Conservation (phyloP, 2,888 invertebrate genomes). For the Phengaris alcon region DNA sequence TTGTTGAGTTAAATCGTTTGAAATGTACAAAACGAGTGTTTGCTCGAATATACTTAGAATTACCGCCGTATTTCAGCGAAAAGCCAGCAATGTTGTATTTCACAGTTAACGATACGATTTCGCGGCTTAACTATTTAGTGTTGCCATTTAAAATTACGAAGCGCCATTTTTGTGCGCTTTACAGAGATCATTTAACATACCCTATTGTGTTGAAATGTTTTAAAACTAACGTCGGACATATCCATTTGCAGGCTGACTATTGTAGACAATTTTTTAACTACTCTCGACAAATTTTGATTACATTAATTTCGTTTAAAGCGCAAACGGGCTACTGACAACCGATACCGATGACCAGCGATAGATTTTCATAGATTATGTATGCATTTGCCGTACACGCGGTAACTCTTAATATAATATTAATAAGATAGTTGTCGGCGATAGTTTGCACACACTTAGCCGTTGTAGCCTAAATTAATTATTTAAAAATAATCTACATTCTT, state of each 20-base stretch:
- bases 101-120: slow-evolving; percentile 9
- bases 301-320: neutral
- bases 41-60: neutral
- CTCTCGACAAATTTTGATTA: neutral
- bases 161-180: neutral
- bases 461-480: neutral
- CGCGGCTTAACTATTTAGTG: neutral
- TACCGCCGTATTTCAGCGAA: slow-evolving; percentile 10
- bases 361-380: neutral
- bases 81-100: slow-evolving; percentile 9
- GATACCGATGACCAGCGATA: too few species aligned
- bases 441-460: neutral
- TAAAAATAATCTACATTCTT: neutral
- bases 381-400: too few species aligned
- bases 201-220: neutral
- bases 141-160: slow-evolving; percentile 18
- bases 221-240: neutral
- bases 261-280: neutral
- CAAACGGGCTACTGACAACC: neutral
- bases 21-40: slow-evolving; percentile 2
- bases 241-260: neutral
- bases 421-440: neutral
- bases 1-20: neutral
- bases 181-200: neutral
- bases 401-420: neutral